These are phyloP conservation scores for Caerostris extrusa DNA, from an alignment of 1,140 invertebrate genomes.

Conservation along the genomic window DNA sequence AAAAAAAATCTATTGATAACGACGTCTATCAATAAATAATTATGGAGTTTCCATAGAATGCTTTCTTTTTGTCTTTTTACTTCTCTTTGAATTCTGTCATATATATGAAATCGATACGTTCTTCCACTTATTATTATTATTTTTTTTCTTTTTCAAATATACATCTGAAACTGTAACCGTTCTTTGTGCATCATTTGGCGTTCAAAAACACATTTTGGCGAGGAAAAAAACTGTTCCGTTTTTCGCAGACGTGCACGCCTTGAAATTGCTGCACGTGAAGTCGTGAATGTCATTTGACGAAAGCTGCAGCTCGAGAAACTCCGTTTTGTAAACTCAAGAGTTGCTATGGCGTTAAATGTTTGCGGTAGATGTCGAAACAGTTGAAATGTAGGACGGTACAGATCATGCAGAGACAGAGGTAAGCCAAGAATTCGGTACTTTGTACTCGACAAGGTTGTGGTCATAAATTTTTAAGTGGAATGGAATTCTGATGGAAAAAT, in stretches of 20 bases:
- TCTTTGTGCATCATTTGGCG: conserved; percentile 9
- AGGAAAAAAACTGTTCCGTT: neutral
- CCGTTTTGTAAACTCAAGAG: neutral
- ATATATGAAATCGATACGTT: neutral
- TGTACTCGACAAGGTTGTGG: neutral
- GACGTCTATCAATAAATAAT: neutral
- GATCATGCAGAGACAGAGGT: neutral
- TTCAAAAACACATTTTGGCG: conserved; percentile 39
- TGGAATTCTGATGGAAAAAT: neutral
- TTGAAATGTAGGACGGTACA: neutral
- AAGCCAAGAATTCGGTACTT: neutral
- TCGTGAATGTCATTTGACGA: neutral
- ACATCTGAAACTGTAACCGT: neutral
- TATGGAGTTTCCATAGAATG: neutral
- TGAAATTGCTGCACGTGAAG: conserved; percentile 3
- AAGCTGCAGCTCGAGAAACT: neutral
- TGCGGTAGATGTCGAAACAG: neutral
- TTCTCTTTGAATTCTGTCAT: neutral
- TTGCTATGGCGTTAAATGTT: conserved; percentile 49
- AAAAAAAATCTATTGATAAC: neutral
- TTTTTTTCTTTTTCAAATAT: neutral
- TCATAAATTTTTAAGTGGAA: neutral
- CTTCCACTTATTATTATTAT: no score
- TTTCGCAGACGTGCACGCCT: neutral
- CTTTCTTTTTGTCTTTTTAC: neutral